Base-by-base conservation (phyloP, 2,888 invertebrate species). In the Liposcelis brunnea region DNA sequence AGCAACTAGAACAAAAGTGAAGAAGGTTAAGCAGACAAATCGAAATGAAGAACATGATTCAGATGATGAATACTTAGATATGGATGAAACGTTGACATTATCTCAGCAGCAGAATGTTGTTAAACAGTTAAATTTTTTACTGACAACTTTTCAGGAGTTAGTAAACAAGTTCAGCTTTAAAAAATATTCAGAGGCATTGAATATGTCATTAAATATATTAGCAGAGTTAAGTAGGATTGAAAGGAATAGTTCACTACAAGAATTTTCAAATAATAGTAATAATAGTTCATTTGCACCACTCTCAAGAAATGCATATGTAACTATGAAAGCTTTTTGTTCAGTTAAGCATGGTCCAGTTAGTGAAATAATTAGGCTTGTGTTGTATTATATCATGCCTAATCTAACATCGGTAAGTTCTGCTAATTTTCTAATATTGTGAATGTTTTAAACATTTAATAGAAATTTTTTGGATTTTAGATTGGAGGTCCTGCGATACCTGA, bases 371-470 rank as follows among this genome's bases (percentile, higher is more conserved):
- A 14, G 40, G 6, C 40, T 40, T 14, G 40, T 19, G 19, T 21
- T 40, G 7, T 40, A 19, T 19, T 21, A 21, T 19, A 40, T 40
- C 19, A 40, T 40, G 40, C 40, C 40, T 19, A 40, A 40, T 19
- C 11, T 40, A 21, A 40, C 18, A 15, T 21, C 21, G 3, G 40
- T 40, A 40, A 40, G 40, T 40, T 10, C 14, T 36, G 12, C 8
- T 32, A 32, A n/a, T 11, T 32, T 11, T 32, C 10, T n/a, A 32
- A 11, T 15, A 6, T 35, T 16, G 7, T 15, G 16, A 15, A 35
- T 35, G 35, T 35, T 35, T 35, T 15, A 6, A 35, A 35, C n/a
- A n/a, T n/a, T n/a, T n/a, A n/a, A n/a, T n/a, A n/a, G n/a, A n/a
- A n/a, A n/a, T 35, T 35, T 15, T 16, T 16, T 35, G 16, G 4